Base-by-base conservation (phyloP, 2,797 vertebrate species). In the Novumbra hubbsi region DNA sequence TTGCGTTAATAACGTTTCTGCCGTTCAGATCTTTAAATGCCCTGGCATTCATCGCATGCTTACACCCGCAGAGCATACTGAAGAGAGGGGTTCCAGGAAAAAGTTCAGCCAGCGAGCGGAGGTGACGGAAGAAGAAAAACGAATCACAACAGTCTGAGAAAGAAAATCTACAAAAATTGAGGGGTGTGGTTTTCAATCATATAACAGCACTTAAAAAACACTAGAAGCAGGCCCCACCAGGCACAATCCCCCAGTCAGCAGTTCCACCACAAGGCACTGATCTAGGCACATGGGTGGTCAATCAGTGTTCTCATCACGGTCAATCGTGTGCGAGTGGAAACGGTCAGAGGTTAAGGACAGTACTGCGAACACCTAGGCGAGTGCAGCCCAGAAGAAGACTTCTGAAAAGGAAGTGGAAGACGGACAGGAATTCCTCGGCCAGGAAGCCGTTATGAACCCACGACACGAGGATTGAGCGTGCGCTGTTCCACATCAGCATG, bases 181-280 rank as follows among this genome's bases (percentile, higher is more conserved):
- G 12, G 67, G 12, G 45, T 27, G 48, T 15, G 45, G 21, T 17
- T 49, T 69, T 30, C 68, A 50, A 69, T 69, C 68, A 50, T 69
- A 17, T 7, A 14, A 50, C 41, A 28, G 41, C 68, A 19, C 49
- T 50, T 28, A 24, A 9, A 45, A 24, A 50, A 45, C 38, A 45
- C 19, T 12, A 67, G 30, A 41, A 34, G 12, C 68, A 28, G 48
- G 68, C 68, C 15, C 27, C 45, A 1, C 14, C 45, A 14, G 45
- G 17, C 15, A 21, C 41, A 41, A 28, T 27, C 19, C 30, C 19
- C 21, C 34, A 48, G 66, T 71, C 70, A 71, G 70, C 70, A 71
- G 52, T 24, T 71, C 41, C 14, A 34, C n/a, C 19, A 50, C 7
- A 34, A 41, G 4, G 21, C 15, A 12, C 70, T 71, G 70, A 71